A percentile compares a stretch with the other conserved stretches of the same genome.
Evolutionary conservation across 1,140 invertebrate genomes (phyloP).

Genomic region (Panagrolaimus sp.): DNA sequence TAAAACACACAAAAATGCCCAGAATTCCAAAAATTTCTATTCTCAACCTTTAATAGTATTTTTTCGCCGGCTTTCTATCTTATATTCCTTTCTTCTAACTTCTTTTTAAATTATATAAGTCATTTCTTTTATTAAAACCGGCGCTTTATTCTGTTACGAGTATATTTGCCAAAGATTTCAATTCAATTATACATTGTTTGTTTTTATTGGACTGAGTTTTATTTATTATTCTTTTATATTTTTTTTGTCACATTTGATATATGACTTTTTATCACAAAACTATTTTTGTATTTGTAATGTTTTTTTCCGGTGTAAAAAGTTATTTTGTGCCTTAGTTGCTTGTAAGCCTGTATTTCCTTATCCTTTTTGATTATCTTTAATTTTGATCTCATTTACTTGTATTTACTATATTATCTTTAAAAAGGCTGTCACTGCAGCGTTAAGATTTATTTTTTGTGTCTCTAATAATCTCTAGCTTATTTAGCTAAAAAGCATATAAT

Average conservation of each 20-base stretch:
- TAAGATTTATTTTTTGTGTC: no score
- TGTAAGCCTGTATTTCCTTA: neutral
- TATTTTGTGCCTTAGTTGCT: constrained; percentile 13
- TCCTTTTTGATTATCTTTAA: neutral
- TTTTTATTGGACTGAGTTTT: neutral
- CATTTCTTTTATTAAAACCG: neutral
- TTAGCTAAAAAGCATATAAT: no score
- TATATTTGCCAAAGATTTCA: constrained; percentile 13
- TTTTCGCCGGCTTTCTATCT: neutral
- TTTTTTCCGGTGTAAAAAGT: neutral
- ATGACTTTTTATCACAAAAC: no score
- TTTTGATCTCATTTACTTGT: constrained; percentile 10
- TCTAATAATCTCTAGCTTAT: no score
- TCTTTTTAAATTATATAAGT: no score
- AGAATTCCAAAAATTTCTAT: constrained; percentile 9
- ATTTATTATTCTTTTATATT: no score
- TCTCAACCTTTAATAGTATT: neutral
- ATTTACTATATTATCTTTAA: neutral
- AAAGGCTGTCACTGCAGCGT: no score
- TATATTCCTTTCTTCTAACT: no score
- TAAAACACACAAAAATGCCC: neutral
- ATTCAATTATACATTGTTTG: constrained; percentile 8
- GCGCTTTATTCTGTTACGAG: constrained; percentile 3
- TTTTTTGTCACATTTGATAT: no score
- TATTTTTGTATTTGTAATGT: neutral